phyloP scores from a whole-genome alignment of 2,113 vertebrate genomes.

The Falcunculus frontatus region DNA sequence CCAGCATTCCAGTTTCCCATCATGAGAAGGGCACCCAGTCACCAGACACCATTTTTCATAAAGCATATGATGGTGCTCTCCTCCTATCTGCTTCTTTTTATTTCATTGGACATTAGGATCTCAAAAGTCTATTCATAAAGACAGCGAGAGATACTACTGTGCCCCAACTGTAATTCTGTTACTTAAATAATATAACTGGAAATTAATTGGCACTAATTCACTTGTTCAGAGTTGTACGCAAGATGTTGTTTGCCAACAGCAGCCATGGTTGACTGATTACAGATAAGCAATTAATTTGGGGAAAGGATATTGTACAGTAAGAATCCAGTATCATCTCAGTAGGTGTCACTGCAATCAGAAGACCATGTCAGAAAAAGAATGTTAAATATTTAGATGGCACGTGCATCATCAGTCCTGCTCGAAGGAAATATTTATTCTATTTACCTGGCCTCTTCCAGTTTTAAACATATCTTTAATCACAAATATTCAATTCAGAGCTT shows the following conservation, averaged over 20 bases:
- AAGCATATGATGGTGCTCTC: background rate
- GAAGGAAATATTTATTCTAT: constrained; percentile 1
- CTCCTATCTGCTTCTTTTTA: background rate
- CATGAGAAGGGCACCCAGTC: background rate
- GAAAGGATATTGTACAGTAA: constrained; percentile 43
- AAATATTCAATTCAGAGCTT: background rate
- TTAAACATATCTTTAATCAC: background rate
- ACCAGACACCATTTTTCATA: background rate
- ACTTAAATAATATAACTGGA: background rate
- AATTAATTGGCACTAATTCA: constrained; percentile 42
- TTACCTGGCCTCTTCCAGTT: background rate
- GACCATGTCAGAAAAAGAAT: background rate
- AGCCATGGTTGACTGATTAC: constrained; percentile 43
- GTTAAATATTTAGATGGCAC: background rate
- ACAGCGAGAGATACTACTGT: background rate
- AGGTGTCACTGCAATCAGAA: constrained; percentile 59
- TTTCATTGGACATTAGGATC: background rate
- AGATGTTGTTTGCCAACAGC: constrained; percentile 39
- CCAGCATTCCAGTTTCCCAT: background rate
- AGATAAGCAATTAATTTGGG: constrained; percentile 56
- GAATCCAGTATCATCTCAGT: constrained; percentile 49
- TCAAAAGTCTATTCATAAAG: background rate
- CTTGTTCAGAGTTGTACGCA: constrained; percentile 17
- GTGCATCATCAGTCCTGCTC: background rate
- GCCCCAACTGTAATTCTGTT: background rate